phyloP scores from a whole-genome alignment of 1,140 invertebrate genomes.

The Drosophila quadrilineata region DNA sequence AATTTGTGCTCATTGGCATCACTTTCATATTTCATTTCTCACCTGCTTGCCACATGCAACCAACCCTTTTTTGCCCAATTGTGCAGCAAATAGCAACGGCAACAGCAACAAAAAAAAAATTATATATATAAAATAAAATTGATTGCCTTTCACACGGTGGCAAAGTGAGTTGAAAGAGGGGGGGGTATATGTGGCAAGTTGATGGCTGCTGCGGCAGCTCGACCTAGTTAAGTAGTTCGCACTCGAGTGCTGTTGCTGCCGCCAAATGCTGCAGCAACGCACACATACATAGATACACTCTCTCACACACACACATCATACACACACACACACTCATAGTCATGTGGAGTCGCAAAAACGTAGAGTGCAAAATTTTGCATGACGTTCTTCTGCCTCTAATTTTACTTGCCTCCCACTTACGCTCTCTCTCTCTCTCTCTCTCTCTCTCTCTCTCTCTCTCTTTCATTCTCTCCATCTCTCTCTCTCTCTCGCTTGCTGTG shows the following conservation, averaged over 20 bases:
- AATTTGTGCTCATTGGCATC: constrained; percentile 16
- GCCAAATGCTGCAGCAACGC: constrained; percentile 11
- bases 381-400: no score
- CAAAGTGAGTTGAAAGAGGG: neutral
- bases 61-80: constrained; percentile 38
- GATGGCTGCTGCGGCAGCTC: constrained; percentile 5
- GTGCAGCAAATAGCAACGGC: constrained; percentile 45
- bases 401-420: constrained; percentile 13
- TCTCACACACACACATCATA: neutral
- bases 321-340: neutral
- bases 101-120: no score
- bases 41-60: constrained; percentile 3
- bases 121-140: no score
- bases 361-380: constrained; percentile 38
- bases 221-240: constrained; percentile 44
- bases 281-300: neutral
- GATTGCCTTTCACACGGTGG: constrained; percentile 43
- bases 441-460: neutral
- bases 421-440: neutral
- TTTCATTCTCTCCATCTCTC: neutral
- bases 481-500: neutral
- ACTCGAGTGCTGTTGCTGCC: constrained; percentile 46
- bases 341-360: constrained; percentile 2
- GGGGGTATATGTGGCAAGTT: no score
- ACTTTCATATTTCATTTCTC: neutral